Base-by-base conservation (phyloP, 2,888 invertebrate species). In the Xylophagus ater region DNA sequence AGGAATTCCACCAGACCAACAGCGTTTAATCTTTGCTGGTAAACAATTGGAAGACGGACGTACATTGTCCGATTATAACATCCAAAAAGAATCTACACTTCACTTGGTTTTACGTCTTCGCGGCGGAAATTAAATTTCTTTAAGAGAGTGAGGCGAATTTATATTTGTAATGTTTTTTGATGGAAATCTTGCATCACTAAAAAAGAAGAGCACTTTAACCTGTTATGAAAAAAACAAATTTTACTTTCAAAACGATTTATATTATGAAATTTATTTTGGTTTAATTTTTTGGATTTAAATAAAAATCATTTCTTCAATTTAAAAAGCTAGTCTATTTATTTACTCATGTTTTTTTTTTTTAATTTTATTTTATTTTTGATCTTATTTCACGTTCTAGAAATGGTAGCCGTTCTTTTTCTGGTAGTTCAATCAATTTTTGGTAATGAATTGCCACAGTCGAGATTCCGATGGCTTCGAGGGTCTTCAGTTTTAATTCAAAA, bases 1-100 rank as follows among this genome's bases (percentile, higher is more conserved):
- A 31, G 40, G 40, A 20, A 40, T 40, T 10, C 40, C 40, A n/a
- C 40, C 40, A 36, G 40, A 40, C 20, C 40, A 40, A 25, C 40
- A 40, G 18, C 40, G 40, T 40, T 25, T 40, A 31, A 40, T 40
- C 24, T 40, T 40, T 19, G 35, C 35, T 12, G 40, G 40, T 15
- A 35, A 36, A 12, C 35, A 35, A 13, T 18, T 40, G 32, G 36
- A 36, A 20, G 36, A 36, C 17, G 42, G 42, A 26, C 42, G 42
- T 8, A 42, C 42, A n/a, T 28, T 42, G 28, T 37, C 34, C 37
- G 37, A 38, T 14, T 38, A 42, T 20, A 42, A 38, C 29, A 38
- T 42, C 26, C 37, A 42, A 15, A 42, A 42, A 29, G 42, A 38
- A 25, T 42, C 37, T n/a, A 38, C 37, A 18, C 37, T 42, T 21